phyloP scores from a whole-genome alignment of 1,140 invertebrate species.

The Drosophila paulistorum region DNA sequence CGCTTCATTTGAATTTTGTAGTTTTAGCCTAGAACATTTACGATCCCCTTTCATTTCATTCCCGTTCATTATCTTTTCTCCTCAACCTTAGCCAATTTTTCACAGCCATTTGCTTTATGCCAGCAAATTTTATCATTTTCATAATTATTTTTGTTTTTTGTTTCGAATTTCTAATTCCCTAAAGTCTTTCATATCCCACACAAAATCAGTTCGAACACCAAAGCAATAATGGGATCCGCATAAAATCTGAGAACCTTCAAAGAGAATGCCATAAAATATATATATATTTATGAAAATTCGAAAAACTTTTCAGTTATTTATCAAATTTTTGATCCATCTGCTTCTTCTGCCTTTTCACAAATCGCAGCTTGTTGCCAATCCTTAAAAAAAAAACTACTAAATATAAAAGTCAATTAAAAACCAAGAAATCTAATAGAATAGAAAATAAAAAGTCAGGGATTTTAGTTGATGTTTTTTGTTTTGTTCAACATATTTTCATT shows the following conservation, averaged over 20 bases:
- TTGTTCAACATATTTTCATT: conserved; percentile 67
- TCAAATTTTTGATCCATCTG: too few species aligned
- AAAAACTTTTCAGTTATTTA: too few species aligned
- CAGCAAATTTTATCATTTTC: conserved; percentile 45
- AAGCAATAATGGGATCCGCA: not conserved
- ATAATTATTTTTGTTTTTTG: conserved; percentile 40
- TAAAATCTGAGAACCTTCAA: too few species aligned
- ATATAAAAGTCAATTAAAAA: not conserved
- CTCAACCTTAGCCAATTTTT: conserved; percentile 63
- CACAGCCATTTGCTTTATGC: conserved; percentile 73
- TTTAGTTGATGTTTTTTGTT: conserved; percentile 61
- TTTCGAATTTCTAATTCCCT: conserved; percentile 53
- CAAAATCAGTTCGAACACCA: conserved; percentile 1
- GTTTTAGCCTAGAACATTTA: not conserved
- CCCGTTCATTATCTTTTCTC: not conserved
- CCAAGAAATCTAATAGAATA: conserved; percentile 2
- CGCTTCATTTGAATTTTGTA: too few species aligned
- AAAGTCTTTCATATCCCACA: conserved; percentile 56
- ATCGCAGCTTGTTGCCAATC: not conserved
- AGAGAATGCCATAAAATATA: too few species aligned
- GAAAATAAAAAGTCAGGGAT: conserved; percentile 61
- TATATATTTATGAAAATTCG: too few species aligned
- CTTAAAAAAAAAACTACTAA: not conserved
- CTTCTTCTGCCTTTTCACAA: too few species aligned
- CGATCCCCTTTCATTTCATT: conserved; percentile 20